These are phyloP conservation scores for Diorhabda sublineata DNA, from an alignment of 1,140 invertebrate genomes.

Conservation along the genomic window DNA sequence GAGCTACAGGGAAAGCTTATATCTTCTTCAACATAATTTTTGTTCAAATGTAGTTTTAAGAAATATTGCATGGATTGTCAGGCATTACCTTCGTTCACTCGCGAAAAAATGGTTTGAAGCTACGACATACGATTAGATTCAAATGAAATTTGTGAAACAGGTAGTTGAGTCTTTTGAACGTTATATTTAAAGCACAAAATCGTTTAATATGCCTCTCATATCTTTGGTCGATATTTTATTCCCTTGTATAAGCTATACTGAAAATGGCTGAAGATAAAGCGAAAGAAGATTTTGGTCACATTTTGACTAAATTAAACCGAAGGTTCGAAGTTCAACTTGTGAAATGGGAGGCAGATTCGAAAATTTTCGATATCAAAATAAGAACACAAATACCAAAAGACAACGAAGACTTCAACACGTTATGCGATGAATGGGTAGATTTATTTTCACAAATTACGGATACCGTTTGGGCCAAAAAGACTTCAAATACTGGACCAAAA, in stretches of 20 bases:
- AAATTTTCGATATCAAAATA: slow-evolving; percentile 43
- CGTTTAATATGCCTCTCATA: neutral
- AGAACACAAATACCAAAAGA: slow-evolving; percentile 41
- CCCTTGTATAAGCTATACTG: slow-evolving; percentile 13
- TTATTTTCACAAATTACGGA: slow-evolving; percentile 42
- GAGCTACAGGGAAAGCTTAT: no score
- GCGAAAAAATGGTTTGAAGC: neutral
- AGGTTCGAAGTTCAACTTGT: slow-evolving; percentile 42
- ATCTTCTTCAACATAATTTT: no score
- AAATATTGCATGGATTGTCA: no score
- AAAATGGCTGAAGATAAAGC: slow-evolving; percentile 38
- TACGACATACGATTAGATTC: neutral
- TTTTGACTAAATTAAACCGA: slow-evolving; percentile 38
- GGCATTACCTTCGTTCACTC: no score
- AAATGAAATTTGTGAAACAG: neutral
- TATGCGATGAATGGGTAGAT: slow-evolving; percentile 46
- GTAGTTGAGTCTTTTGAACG: neutral
- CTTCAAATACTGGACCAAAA: slow-evolving; percentile 46
- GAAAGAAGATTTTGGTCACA: slow-evolving; percentile 28
- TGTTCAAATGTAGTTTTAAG: no score
- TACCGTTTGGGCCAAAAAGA: slow-evolving; percentile 46
- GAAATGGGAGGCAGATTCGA: slow-evolving; percentile 41
- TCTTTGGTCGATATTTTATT: slow-evolving; percentile 33
- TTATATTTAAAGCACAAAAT: neutral
- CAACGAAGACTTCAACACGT: slow-evolving; percentile 41